These are phyloP conservation scores for Leucophenga maculata DNA, from an alignment of 2,888 invertebrate genomes.

Conservation along the genomic window DNA sequence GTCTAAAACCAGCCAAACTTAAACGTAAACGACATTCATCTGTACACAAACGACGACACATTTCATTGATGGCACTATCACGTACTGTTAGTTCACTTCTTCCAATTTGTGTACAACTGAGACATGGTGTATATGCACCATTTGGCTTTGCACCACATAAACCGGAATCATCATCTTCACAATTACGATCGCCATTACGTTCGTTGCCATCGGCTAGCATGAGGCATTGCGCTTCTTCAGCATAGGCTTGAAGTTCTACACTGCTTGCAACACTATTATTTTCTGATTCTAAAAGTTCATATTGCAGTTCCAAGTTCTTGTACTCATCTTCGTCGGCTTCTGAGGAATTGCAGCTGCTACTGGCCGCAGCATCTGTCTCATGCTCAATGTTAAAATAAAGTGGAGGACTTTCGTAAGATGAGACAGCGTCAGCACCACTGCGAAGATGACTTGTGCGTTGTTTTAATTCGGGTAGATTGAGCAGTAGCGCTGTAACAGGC, in stretches of 20 bases:
- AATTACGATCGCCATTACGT: background rate
- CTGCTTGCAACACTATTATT: constrained; percentile 39
- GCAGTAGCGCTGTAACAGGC: constrained; percentile 69
- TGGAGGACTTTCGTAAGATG: constrained; percentile 57
- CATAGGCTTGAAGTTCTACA: constrained; percentile 14
- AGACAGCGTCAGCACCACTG: constrained; percentile 40
- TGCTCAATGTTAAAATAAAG: constrained; percentile 54
- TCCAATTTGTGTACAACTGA: constrained; percentile 54
- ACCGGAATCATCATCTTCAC: constrained; percentile 20
- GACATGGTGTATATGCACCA: constrained; percentile 50
- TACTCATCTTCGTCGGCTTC: constrained; percentile 46
- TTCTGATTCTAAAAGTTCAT: constrained; percentile 48
- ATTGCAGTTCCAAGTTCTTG: constrained; percentile 40
- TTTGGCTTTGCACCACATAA: constrained; percentile 44
- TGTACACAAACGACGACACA: constrained; percentile 66
- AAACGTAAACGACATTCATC: constrained; percentile 56
- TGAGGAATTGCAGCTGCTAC: background rate
- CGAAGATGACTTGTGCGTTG: constrained; percentile 46
- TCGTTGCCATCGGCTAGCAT: background rate
- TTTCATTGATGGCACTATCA: constrained; percentile 57
- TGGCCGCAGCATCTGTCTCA: constrained; percentile 25
- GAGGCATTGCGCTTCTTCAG: constrained; percentile 32
- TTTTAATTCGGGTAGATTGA: constrained; percentile 56
- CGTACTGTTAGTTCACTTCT: constrained; percentile 40
- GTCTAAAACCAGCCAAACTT: constrained; percentile 46